Evolutionary conservation across 1,140 invertebrate species (phyloP), one percentile per base, ranked within the genome.

Genomic region (Drosophila sproati): DNA sequence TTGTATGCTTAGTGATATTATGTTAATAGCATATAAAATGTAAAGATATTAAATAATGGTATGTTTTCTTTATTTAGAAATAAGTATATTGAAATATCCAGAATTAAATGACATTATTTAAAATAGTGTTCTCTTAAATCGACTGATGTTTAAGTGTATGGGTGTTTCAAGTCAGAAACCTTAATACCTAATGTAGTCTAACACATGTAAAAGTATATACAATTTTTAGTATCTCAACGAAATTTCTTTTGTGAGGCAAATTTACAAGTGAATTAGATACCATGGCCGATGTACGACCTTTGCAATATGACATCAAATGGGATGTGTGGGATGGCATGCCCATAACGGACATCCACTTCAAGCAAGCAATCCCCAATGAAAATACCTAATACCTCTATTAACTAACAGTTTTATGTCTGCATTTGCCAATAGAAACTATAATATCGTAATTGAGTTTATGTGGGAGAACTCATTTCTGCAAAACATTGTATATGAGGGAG

Each of bases 291-390:
- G 6, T 54, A 2, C 73, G 85, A 6, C 78, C 50, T 0, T 43
- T 88, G 28, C 62, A 57, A 5, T 88, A 75, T 29, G 52, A 74
- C 2, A 83, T 88, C 39, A 63, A 67, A 8, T 88, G 83, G 83
- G 80, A 89, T 34, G 8, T 32, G 12, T 83, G 34, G 41, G 48
- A 89, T 1, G 60, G 54, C 3, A 56, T 67, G 62, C 73, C 52
- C 8, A 89, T 88, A 50, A 80, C 77, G 10, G 83, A 88, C 35
- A 83, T 88, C 3, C 55, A 80, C 45, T 80, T 77, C 8, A 89
- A 88, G 83, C 50, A 72, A 75, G 70, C 77, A 28, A 3, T 2
- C 12, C 12, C 0, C 4, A 3, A 8, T 0, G 8, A 34, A 3
- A 35, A 5, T n/a, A 61, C 8, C 2, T 32, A 0, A 45, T 2